These are phyloP conservation scores for Hymenochirus boettgeri DNA, from an alignment of 2,113 vertebrate genomes.

Conservation along the genomic window DNA sequence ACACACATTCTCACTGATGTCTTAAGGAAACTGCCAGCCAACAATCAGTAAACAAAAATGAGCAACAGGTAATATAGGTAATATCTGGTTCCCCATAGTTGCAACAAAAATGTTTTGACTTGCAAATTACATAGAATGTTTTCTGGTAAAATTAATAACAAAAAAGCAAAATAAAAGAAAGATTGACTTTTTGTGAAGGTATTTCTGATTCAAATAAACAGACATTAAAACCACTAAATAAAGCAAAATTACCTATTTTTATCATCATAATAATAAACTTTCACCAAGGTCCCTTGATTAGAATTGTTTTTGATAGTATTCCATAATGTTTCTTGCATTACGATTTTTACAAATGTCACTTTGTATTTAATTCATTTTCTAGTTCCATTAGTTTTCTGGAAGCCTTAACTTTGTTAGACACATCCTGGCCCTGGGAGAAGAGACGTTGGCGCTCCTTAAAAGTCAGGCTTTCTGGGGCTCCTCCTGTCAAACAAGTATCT, in stretches of 20 bases:
- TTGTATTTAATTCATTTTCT: conserved; percentile 96
- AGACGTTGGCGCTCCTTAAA: conserved; percentile 96
- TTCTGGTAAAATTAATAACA: conserved; percentile 50
- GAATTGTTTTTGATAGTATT: conserved; percentile 32
- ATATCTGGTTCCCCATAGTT: neutral
- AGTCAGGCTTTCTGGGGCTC: conserved; percentile 86
- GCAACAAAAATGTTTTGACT: conserved; percentile 64
- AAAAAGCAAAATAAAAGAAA: conserved; percentile 44
- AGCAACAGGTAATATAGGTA: neutral
- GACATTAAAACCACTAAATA: too few species aligned
- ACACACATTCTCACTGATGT: neutral
- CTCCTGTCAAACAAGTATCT: conserved; percentile 67
- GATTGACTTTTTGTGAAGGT: conserved; percentile 1
- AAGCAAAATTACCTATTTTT: too few species aligned
- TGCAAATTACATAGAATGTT: conserved; percentile 60
- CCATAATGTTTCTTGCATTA: conserved; percentile 49
- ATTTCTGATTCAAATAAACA: too few species aligned
- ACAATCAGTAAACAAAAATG: neutral
- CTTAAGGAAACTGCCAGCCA: neutral
- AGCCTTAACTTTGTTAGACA: conserved; percentile 95
- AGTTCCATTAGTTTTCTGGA: conserved; percentile 94
- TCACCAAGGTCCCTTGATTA: conserved; percentile 43
- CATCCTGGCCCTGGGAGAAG: conserved; percentile 95
- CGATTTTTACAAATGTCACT: conserved; percentile 57
- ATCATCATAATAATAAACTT: conserved; percentile 46